Conservation (phyloP, 2,888 invertebrate species). For the Cyrtodaria siliqua region DNA sequence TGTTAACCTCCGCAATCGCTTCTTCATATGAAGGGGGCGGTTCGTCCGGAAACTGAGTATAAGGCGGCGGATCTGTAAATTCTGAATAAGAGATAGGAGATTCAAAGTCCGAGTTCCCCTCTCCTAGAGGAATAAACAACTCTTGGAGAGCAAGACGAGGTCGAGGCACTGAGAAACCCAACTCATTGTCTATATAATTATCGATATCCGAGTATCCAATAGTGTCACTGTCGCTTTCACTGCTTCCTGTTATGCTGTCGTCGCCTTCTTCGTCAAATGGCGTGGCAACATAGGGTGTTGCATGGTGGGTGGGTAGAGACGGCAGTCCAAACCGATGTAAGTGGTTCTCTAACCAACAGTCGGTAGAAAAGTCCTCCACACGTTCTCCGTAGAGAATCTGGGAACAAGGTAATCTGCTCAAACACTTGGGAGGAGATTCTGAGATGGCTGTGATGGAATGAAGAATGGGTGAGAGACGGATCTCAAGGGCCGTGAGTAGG, state of each 20-base stretch:
- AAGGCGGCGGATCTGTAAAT: slow-evolving; percentile 66
- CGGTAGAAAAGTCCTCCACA: slow-evolving; percentile 73
- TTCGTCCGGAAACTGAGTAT: slow-evolving; percentile 61
- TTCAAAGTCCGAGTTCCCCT: slow-evolving; percentile 15
- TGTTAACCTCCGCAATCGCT: slow-evolving; percentile 50
- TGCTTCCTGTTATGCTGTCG: slow-evolving; percentile 44
- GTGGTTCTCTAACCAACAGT: slow-evolving; percentile 75
- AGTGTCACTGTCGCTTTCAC: slow-evolving; percentile 29
- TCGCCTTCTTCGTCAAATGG: slow-evolving; percentile 37
- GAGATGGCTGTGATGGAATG: neutral
- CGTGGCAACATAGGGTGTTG: slow-evolving; percentile 3
- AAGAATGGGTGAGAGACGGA: neutral
- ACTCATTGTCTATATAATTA: slow-evolving; percentile 25
- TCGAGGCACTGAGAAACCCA: slow-evolving; percentile 17
- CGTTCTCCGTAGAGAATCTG: slow-evolving; percentile 68
- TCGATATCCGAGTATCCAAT: slow-evolving; percentile 26
- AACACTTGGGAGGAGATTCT: slow-evolving; percentile 67
- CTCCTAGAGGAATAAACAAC: slow-evolving; percentile 46
- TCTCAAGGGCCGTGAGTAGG: neutral
- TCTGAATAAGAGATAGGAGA: slow-evolving; percentile 27
- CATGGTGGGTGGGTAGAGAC: neutral
- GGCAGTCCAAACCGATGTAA: slow-evolving; percentile 67
- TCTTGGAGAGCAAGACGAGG: slow-evolving; percentile 43
- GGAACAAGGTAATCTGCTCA: slow-evolving; percentile 65
- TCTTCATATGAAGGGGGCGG: slow-evolving; percentile 75